These are phyloP conservation scores for Pocillopora meandrina DNA, from an alignment of 92 coral and sea anemone species.

Conservation along the genomic window DNA sequence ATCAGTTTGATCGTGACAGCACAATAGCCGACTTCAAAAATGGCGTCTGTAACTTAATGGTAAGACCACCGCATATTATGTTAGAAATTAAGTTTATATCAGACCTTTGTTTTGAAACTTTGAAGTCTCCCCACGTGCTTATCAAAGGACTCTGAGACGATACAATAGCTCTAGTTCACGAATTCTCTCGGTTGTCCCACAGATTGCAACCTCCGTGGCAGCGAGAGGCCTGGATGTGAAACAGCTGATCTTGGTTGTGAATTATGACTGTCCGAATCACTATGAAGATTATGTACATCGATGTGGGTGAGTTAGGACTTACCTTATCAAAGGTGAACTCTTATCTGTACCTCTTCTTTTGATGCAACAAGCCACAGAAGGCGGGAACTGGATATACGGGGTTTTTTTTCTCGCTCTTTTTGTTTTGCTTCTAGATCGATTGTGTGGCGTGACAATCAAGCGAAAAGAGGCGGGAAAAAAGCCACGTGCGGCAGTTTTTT, in stretches of 20 bases:
- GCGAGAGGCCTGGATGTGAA: slow-evolving; percentile 98
- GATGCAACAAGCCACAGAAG: too few species aligned
- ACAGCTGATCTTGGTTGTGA: slow-evolving; percentile 83
- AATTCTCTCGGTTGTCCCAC: background rate
- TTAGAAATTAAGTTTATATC: background rate
- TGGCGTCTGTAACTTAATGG: slow-evolving; percentile 94
- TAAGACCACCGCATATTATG: slow-evolving; percentile 30
- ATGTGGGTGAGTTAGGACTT: slow-evolving; percentile 77
- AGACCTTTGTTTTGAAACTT: background rate
- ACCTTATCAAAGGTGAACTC: background rate
- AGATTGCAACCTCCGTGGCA: slow-evolving; percentile 98
- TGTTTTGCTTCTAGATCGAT: too few species aligned
- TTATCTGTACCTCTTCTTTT: too few species aligned
- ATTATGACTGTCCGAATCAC: slow-evolving; percentile 98
- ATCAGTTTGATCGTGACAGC: slow-evolving; percentile 97
- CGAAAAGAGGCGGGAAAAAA: too few species aligned
- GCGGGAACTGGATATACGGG: too few species aligned
- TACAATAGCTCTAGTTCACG: background rate
- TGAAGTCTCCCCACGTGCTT: background rate
- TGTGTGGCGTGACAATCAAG: too few species aligned
- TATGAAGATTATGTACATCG: slow-evolving; percentile 98
- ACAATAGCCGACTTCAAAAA: slow-evolving; percentile 98
- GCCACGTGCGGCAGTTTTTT: too few species aligned
- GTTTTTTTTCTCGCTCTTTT: too few species aligned
- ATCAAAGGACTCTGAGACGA: too few species aligned